Percentiles rank a stretch among this genome's conserved stretches.
Conservation (phyloP, 2,113 vertebrate genomes). For the Ahaetulla prasina region DNA sequence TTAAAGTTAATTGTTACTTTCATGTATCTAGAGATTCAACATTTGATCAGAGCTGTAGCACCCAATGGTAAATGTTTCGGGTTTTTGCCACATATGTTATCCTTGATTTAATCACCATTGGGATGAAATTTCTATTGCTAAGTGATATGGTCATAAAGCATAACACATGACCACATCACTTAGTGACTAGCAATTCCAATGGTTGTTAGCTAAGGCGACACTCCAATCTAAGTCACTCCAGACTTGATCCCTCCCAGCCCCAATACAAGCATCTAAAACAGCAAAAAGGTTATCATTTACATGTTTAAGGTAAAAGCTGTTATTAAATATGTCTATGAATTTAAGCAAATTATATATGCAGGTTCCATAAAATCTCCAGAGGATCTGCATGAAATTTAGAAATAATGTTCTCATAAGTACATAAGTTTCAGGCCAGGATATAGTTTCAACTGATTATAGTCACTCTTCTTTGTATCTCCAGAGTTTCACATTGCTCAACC, state of each 20-base stretch:
- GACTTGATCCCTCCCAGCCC: neutral
- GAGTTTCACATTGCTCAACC: neutral
- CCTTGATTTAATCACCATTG: neutral
- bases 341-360: neutral
- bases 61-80: neutral
- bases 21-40: neutral
- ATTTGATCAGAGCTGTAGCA: neutral
- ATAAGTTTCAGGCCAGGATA: neutral
- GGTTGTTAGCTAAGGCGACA: neutral
- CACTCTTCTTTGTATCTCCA: neutral
- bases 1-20: neutral
- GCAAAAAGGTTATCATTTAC: neutral
- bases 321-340: neutral
- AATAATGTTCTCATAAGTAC: neutral
- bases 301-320: neutral
- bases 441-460: neutral
- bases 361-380: neutral
- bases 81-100: neutral
- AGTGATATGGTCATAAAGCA: neutral
- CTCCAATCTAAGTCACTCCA: neutral
- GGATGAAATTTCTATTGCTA: neutral
- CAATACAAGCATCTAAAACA: neutral
- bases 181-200: neutral
- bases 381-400: neutral
- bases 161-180: neutral